Conservation (phyloP, 2,888 invertebrate genomes). For the Aricia artaxerxes region DNA sequence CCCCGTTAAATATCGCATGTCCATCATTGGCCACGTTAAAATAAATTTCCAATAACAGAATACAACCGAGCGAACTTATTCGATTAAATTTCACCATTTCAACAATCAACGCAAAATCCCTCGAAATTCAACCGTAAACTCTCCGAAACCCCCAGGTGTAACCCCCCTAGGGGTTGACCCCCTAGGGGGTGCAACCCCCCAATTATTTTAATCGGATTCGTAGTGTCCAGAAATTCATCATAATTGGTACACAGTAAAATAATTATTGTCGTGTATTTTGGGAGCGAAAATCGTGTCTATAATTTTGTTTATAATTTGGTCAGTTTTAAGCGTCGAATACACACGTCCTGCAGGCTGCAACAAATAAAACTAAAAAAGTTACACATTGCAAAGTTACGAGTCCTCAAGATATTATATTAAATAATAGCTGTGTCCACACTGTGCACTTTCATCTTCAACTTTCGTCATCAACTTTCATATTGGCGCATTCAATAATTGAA, state of each 20-base stretch:
- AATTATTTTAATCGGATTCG: slow-evolving; percentile 36
- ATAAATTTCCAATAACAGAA: slow-evolving; percentile 12
- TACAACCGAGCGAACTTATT: slow-evolving; percentile 1
- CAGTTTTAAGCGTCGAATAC: neutral
- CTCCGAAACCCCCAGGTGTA: neutral
- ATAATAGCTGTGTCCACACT: too few species aligned
- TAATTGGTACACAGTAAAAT: slow-evolving; percentile 38
- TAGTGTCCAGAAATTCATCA: slow-evolving; percentile 32
- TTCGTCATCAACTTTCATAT: too few species aligned
- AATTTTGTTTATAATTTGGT: slow-evolving; percentile 18
- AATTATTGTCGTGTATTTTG: slow-evolving; percentile 19
- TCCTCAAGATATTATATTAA: too few species aligned
- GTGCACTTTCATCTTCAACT: too few species aligned
- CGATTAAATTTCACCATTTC: slow-evolving; percentile 3
- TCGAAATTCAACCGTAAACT: neutral
- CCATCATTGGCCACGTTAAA: neutral
- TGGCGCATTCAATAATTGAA: too few species aligned
- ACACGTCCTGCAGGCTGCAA: too few species aligned
- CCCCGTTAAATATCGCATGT: too few species aligned
- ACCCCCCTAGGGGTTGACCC: neutral
- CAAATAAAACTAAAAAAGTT: neutral
- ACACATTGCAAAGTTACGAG: too few species aligned
- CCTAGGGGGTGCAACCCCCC: neutral
- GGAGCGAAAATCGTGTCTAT: slow-evolving; percentile 1
- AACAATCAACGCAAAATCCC: slow-evolving; percentile 12